Percentiles rank a stretch among this genome's conserved stretches.
These are phyloP conservation scores for Diarsia dahlii DNA, from an alignment of 2,888 invertebrate genomes.

Conservation along the genomic window DNA sequence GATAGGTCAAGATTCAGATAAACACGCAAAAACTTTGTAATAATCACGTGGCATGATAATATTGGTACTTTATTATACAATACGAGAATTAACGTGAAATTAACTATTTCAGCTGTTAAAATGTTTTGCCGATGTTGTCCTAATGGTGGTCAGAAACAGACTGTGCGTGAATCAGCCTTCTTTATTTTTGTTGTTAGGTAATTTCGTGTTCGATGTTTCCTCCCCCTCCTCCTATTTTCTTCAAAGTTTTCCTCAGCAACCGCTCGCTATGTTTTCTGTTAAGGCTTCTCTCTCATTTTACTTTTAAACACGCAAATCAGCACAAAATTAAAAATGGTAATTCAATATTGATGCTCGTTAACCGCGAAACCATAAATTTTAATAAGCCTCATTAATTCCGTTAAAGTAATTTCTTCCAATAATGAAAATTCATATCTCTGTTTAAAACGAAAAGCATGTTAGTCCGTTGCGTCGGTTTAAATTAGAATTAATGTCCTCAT, in stretches of 20 bases:
- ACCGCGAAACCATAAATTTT: background rate
- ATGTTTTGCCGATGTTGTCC: background rate
- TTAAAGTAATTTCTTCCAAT: constrained; percentile 14
- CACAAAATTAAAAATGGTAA: background rate
- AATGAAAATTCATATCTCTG: constrained; percentile 27
- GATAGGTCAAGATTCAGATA: background rate
- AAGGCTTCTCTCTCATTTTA: background rate
- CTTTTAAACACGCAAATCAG: background rate
- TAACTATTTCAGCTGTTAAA: background rate
- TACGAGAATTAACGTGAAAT: background rate
- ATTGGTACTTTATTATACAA: background rate
- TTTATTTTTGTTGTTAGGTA: background rate
- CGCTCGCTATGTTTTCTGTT: background rate
- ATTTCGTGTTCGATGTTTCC: background rate
- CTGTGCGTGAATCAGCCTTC: background rate
- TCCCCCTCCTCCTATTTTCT: background rate
- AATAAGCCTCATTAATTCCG: background rate
- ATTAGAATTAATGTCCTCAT: constrained; percentile 40
- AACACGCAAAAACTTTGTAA: background rate
- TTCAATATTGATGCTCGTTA: background rate
- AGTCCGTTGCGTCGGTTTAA: constrained; percentile 19
- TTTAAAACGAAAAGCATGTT: constrained; percentile 39
- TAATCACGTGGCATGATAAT: background rate
- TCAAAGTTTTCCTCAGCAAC: background rate
- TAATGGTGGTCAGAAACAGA: background rate